phyloP scores from a whole-genome alignment of 2,797 vertebrate genomes.

The Choloepus didactylus region DNA sequence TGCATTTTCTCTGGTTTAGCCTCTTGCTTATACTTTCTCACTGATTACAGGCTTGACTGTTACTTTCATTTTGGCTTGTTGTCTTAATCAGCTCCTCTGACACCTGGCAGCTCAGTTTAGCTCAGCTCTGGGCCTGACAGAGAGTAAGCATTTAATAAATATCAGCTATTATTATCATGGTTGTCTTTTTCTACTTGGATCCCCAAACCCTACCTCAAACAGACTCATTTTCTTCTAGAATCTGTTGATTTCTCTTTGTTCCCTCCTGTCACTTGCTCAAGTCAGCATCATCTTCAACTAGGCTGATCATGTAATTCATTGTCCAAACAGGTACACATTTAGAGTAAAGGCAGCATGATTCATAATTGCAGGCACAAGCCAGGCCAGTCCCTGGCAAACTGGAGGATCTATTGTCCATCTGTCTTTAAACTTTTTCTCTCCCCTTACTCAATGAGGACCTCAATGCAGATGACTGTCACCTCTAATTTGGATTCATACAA shows the following conservation, averaged over 20 bases:
- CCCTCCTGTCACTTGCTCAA: neutral
- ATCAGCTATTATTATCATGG: neutral
- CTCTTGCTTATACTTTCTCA: too few relatives aligned
- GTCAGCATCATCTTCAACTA: neutral
- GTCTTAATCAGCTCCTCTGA: too few relatives aligned
- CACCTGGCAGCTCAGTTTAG: too few relatives aligned
- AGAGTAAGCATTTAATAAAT: too few relatives aligned
- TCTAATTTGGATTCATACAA: neutral
- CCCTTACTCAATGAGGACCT: rapidly evolving
- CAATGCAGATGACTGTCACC: neutral
- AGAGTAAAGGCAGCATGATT: neutral
- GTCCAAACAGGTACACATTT: neutral
- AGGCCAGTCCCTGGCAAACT: neutral
- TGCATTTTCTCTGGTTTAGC: too few relatives aligned
- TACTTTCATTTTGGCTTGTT: too few relatives aligned
- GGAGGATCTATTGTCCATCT: too few relatives aligned
- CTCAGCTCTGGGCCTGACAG: neutral
- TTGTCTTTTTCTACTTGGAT: neutral
- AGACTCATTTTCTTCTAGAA: neutral
- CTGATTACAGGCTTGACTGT: too few relatives aligned
- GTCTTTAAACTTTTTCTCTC: neutral
- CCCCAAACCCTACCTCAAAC: neutral
- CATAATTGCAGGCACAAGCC: neutral
- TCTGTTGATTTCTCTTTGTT: neutral
- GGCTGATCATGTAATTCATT: neutral